A percentile compares a stretch with the other conserved stretches of the same genome.
phyloP scores from a whole-genome alignment of 1,140 invertebrate species.

The Zaprionus taronus region DNA sequence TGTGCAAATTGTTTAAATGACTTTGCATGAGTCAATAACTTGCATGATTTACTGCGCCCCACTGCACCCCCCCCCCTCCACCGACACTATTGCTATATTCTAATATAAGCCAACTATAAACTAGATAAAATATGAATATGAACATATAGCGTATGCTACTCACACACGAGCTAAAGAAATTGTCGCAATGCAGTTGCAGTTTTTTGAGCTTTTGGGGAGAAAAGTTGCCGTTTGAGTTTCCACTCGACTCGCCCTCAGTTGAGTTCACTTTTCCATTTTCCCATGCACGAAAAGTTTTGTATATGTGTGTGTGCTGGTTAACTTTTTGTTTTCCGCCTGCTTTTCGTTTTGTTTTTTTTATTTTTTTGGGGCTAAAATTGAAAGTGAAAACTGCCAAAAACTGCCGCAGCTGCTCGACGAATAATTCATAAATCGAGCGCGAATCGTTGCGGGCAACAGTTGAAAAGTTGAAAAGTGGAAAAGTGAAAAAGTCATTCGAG shows the following conservation, averaged over 20 bases:
- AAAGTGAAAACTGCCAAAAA: constrained; percentile 52
- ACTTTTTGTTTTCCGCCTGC: constrained; percentile 36
- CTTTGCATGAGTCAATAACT: constrained; percentile 64
- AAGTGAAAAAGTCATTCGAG: constrained; percentile 39
- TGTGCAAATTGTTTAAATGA: constrained; percentile 65
- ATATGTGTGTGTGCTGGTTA: constrained; percentile 7
- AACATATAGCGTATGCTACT: constrained; percentile 46
- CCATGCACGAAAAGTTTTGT: constrained; percentile 42
- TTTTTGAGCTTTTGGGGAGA: constrained; percentile 53
- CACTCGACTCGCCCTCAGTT: constrained; percentile 32
- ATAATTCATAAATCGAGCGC: constrained; percentile 51
- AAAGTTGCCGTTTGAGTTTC: constrained; percentile 56
- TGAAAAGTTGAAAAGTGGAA: constrained; percentile 28
- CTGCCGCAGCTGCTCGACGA: constrained; percentile 42
- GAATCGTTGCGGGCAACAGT: constrained; percentile 28
- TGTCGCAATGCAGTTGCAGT: constrained; percentile 70
- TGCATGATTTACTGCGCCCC: constrained; percentile 54
- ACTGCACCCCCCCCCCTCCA: not conserved
- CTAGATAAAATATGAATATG: constrained; percentile 66
- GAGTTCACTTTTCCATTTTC: constrained; percentile 38
- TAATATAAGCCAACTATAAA: constrained; percentile 52
- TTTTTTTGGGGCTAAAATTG: constrained; percentile 23
- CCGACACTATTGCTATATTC: constrained; percentile 14
- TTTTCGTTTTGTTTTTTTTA: not conserved
- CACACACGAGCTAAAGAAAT: constrained; percentile 42